These are phyloP conservation scores for Ichneumoninae sp. DNA, from an alignment of 2,888 invertebrate genomes.

Conservation along the genomic window DNA sequence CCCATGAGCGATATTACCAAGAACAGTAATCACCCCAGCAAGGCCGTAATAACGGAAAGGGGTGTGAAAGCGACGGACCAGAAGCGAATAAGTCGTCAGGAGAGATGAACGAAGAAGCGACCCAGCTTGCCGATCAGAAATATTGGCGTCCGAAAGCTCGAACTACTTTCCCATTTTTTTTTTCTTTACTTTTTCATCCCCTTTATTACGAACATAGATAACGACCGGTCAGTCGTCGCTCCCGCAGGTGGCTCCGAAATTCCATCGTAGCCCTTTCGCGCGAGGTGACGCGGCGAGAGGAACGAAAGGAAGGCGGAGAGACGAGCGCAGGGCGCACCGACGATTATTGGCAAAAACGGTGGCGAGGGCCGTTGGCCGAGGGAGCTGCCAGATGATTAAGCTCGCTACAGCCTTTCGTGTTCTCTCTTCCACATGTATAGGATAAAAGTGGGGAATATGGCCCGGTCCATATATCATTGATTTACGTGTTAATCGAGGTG, in stretches of 20 bases:
- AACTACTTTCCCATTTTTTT: not conserved
- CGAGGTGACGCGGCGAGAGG: not conserved
- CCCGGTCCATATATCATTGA: too few species aligned
- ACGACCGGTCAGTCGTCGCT: not conserved
- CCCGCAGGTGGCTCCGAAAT: slow-evolving; percentile 24
- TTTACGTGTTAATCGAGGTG: too few species aligned
- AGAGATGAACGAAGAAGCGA: not conserved
- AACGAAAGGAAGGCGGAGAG: not conserved
- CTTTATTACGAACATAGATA: slow-evolving; percentile 3
- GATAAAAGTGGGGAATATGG: too few species aligned
- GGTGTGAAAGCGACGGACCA: not conserved
- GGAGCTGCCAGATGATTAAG: slow-evolving; percentile 56
- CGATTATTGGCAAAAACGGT: slow-evolving; percentile 61
- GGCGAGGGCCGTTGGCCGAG: slow-evolving; percentile 30
- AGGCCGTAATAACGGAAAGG: not conserved
- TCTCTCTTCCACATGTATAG: slow-evolving; percentile 5
- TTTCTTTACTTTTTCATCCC: not conserved
- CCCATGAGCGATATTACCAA: not conserved
- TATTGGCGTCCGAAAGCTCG: slow-evolving; percentile 19
- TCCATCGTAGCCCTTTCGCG: not conserved
- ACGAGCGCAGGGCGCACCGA: slow-evolving; percentile 16
- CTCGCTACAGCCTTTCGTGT: slow-evolving; percentile 39
- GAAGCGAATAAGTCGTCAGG: not conserved
- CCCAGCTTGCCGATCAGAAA: slow-evolving; percentile 20
- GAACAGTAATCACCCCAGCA: not conserved